Conservation (phyloP, 2,113 vertebrate genomes). For the Melanostigma gelatinosum region DNA sequence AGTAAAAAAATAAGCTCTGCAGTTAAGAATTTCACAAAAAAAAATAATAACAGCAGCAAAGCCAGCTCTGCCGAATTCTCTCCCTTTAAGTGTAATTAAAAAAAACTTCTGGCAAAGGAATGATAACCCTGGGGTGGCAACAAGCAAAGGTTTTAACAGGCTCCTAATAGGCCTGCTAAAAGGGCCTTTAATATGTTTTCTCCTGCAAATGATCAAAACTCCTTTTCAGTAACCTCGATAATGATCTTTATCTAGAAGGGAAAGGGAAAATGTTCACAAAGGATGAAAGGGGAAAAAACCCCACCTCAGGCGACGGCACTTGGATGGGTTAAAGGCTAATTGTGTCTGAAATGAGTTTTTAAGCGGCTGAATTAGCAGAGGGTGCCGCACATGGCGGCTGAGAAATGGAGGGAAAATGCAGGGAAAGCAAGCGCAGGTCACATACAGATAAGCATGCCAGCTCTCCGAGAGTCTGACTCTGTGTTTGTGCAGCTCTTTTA, state of each 20-base stretch:
- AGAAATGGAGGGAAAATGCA: conserved; percentile 58
- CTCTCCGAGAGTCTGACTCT: conserved; percentile 37
- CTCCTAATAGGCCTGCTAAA: conserved; percentile 63
- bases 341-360: conserved; percentile 83
- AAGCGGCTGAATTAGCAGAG: conserved; percentile 80
- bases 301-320: conserved; percentile 44
- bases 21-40: conserved; percentile 42
- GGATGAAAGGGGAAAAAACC: conserved; percentile 36
- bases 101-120: conserved; percentile 60
- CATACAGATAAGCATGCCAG: conserved; percentile 59
- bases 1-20: conserved; percentile 65
- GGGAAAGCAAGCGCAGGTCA: conserved; percentile 61
- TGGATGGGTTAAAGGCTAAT: conserved; percentile 83
- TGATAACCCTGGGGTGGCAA: conserved; percentile 66
- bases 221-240: conserved; percentile 66
- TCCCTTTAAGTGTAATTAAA: conserved; percentile 69
- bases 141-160: conserved; percentile 58
- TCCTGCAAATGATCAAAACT: conserved; percentile 77
- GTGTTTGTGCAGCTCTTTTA: conserved; percentile 56
- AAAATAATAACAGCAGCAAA: conserved; percentile 52
- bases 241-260: conserved; percentile 71
- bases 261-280: conserved; percentile 68
- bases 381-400: conserved; percentile 51
- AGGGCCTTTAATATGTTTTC: conserved; percentile 75
- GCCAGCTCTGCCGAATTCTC: conserved; percentile 37